These are phyloP conservation scores for Cotesia chilonis DNA, from an alignment of 1,140 invertebrate genomes.

Conservation along the genomic window DNA sequence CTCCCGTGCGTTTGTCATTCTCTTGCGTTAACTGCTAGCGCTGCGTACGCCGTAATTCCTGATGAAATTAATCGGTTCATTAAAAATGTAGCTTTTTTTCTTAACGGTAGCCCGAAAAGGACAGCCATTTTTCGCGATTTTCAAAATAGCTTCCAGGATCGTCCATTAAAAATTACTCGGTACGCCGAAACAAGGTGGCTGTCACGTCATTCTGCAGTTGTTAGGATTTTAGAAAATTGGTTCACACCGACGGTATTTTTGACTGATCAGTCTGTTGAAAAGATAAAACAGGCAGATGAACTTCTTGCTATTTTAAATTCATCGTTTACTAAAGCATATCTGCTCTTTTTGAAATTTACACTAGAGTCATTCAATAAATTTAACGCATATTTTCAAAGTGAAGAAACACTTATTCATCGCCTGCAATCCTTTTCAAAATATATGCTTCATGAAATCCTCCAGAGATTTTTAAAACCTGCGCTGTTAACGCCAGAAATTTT, in stretches of 20 bases:
- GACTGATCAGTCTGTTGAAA: no score
- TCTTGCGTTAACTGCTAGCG: no score
- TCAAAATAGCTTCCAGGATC: conserved; percentile 21
- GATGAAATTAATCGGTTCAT: background rate
- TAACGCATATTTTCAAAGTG: conserved; percentile 33
- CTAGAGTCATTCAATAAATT: conserved; percentile 35
- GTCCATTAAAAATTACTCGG: conserved; percentile 14
- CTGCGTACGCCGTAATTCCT: conserved; percentile 16
- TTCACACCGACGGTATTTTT: no score
- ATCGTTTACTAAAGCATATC: conserved; percentile 23
- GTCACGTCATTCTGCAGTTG: conserved; percentile 25
- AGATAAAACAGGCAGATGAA: background rate
- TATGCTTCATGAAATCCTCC: background rate
- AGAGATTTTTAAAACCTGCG: background rate
- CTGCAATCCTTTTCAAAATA: conserved; percentile 18
- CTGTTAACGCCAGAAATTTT: no score
- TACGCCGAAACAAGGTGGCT: conserved; percentile 36
- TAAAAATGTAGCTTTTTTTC: conserved; percentile 11
- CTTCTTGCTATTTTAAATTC: conserved; percentile 25
- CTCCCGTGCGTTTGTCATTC: no score
- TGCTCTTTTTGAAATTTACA: conserved; percentile 35
- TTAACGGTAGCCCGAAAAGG: conserved; percentile 34
- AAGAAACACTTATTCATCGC: conserved; percentile 26
- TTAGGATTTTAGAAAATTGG: conserved; percentile 22
- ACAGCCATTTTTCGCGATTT: conserved; percentile 33